Evolutionary conservation across 64 coral and sea anemone genomes (phyloP), one percentile per base, ranked within the genome.

Genomic region (Hydrozoanthus tunicans): DNA sequence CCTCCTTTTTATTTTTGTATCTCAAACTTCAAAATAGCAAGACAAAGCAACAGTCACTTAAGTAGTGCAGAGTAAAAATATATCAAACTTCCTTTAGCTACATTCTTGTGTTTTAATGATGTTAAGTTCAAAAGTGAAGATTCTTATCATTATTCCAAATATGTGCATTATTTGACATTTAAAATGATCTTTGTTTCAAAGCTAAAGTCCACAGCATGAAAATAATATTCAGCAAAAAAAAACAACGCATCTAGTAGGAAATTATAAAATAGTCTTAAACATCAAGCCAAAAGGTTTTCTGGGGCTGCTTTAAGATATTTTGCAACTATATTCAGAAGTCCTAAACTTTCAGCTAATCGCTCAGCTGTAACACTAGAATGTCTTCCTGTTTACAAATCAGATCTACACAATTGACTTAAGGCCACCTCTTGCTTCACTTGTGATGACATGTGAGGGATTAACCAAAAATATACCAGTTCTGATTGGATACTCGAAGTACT

Each of bases 351-450:
- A 55, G 51, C 17, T 27, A 68, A 56, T 14, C 51, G 10, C 23
- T 72, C 54, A 73, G 20, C 7, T 86, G 83, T 71, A 88, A 88
- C 56, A 5, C 14, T 4, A 88, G 84, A 88, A 75, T 60, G 55
- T 59, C 84, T 88, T 88, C 84, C 84, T 88, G 84, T 88, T 88
- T 75, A 88, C 84, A 88, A 73, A 88, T 88, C 84, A 88, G n/a
- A 75, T 70, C 56, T 12, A 73, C 55, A 73, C 54, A 25, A 62
- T 13, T 81, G 56, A 25, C 58, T 43, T 81, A 55, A 59, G 10
- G n/a, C 58, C 58, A 80, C 61, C 61, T 70, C 74, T 88, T 57
- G 20, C 14, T 54, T 59, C 17, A 60, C 17, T 59, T 71, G 54
- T 51, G 68, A 74, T 88, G 55, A 74, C 54, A 88, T 23, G 51